Conservation (phyloP, 2,113 vertebrate species). For the Tyto alba region DNA sequence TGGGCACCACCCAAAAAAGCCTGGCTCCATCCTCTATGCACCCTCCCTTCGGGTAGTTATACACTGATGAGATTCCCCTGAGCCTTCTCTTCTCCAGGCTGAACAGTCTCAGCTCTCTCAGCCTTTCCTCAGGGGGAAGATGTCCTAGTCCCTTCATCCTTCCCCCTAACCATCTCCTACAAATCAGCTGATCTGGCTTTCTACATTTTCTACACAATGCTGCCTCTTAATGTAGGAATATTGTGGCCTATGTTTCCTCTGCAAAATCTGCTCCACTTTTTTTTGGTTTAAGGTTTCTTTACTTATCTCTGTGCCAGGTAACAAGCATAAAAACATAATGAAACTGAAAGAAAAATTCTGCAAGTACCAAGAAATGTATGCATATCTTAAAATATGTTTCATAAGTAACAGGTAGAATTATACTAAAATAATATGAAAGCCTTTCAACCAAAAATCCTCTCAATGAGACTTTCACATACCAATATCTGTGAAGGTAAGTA, state of each 20-base stretch:
- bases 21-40: too few species aligned
- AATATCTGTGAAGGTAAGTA: background rate
- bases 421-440: background rate
- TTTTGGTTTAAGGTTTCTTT: background rate
- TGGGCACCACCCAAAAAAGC: too few species aligned
- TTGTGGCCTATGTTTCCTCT: background rate
- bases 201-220: background rate
- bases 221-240: background rate
- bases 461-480: accelerated
- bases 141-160: background rate
- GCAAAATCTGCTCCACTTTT: background rate
- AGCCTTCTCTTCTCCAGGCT: background rate
- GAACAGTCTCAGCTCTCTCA: background rate
- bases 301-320: background rate
- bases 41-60: background rate
- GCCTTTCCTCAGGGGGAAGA: background rate
- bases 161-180: background rate
- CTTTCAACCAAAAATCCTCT: background rate
- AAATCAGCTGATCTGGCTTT: background rate
- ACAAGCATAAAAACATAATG: background rate
- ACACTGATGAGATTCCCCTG: background rate
- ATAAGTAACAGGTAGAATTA: background rate
- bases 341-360: background rate
- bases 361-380: background rate
- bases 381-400: background rate